Base-by-base conservation (phyloP, 92 coral and sea anemone species). In the Parazoanthus atlanticus region DNA sequence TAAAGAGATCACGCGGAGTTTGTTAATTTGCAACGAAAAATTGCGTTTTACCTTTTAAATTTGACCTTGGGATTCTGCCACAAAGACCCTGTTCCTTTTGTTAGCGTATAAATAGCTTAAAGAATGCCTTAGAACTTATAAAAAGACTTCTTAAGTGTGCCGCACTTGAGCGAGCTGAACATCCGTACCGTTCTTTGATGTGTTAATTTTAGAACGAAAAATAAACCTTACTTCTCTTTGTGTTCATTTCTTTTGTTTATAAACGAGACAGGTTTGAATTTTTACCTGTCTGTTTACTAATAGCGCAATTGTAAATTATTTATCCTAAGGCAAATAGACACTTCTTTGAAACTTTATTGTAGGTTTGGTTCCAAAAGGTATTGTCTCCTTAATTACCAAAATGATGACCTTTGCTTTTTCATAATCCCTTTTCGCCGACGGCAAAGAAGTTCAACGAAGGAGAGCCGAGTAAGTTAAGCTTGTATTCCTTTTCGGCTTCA, bases 231-330 rank as follows among this genome's bases (percentile, higher is more conserved):
- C 78, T 70, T 69, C 52, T 38, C 34, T 41, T 84, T 69, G 33
- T 84, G 61, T 70, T 84, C 36, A 30, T 69, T 84, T 84, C 87
- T 84, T 65, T 84, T 84, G 87, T 84, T 84, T 26, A 46, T 38
- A 84, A 46, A 73, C 69, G 79, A 71, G 77, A 84, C 34, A 7
- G 67, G 66, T 70, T 84, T 84, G 87, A 79, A 84, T 84, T 84
- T 84, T 46, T 74, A 49, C 26, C 43, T 32, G 87, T n/a, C 23
- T 84, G 87, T 84, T 84, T 84, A 84, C 79, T 70, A 84, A 84
- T 84, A 41, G 38, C 49, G 78, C 74, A 84, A 49, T 84, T 84
- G 33, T 67, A 71, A 71, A 84, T 43, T 65, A 70, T 71, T 40
- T 84, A 52, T 84, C 87, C 79, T 40, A 2, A 47, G 87, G 87